Evolutionary conservation across 1,140 invertebrate genomes (phyloP), one percentile per base, ranked within the genome.

Genomic region (Epicauta chinensis): DNA sequence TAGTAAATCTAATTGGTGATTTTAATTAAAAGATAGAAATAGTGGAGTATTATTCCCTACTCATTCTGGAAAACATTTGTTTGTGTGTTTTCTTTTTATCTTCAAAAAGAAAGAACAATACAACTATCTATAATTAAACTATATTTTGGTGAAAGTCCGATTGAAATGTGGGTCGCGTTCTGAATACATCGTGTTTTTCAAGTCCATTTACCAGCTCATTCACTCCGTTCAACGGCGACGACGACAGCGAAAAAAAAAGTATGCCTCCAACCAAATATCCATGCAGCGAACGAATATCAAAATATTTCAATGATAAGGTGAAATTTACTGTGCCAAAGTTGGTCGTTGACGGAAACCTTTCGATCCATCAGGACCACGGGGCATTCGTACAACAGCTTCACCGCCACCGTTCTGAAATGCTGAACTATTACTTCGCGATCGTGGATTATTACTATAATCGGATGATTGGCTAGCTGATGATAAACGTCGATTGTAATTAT

Each of bases 321-420:
- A 2, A 15, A 36, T n/a, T 46, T 23, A 53, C 12, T 40, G 42
- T 29, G 31, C 36, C 16, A 46, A 38, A 11, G 39, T 45, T 30
- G 34, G 23, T 34, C 63, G 58, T 48, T 65, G 65, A 12, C 67
- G 73, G 71, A 93, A 93, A 17, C 91, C 91, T 41, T 80, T 77
- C 16, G 86, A 87, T 15, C 89, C 89, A 71, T 92, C 89, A 2
- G 91, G 91, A 5, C 88, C 90, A 49, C 81, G 77, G 0, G 90
- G 91, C 68, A 87, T 75, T 30, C 91, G 77, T n/a, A 89, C 75
- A 11, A 88, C 77, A 55, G 84, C 83, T 39, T 84, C 83, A 12
- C 75, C 75, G 23, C 23, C n/a, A n/a, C n/a, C 12, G 59, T 76
- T 76, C 43, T 71, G 66, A 70, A 71, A 65, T 3, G 75, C 71